Evolutionary conservation across 2,888 invertebrate species (phyloP).

Genomic region (Drosophila subsilvestris): DNA sequence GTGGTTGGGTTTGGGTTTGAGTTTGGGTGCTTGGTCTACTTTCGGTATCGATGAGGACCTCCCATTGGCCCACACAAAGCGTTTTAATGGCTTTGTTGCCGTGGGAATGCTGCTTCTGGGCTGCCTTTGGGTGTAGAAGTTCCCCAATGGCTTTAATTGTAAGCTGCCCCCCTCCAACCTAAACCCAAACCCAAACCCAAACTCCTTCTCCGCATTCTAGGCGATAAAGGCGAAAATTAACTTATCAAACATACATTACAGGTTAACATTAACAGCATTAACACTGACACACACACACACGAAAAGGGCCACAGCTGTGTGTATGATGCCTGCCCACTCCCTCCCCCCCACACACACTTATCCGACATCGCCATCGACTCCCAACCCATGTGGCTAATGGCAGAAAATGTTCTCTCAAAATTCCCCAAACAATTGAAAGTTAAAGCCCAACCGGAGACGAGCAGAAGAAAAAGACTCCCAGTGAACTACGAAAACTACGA

Average conservation of each 20-base stretch:
- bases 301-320: conserved; percentile 7
- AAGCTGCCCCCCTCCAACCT: conserved; percentile 6
- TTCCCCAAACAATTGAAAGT: conserved; percentile 74
- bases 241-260: conserved; percentile 78
- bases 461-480: not conserved
- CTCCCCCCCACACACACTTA: not conserved
- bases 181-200: not conserved
- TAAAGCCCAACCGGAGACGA: conserved; percentile 14
- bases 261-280: conserved; percentile 75
- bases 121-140: not conserved
- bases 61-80: conserved; percentile 29
- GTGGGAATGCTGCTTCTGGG: conserved; percentile 57
- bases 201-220: conserved; percentile 17
- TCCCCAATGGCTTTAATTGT: conserved; percentile 39
- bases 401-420: conserved; percentile 62
- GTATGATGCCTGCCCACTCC: not conserved
- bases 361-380: conserved; percentile 2
- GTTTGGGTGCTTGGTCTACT: conserved; percentile 7
- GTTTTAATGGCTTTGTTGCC: conserved; percentile 68
- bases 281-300: conserved; percentile 50
- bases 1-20: conserved; percentile 22
- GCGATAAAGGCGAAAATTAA: conserved; percentile 68
- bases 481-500: conserved; percentile 2
- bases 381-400: conserved; percentile 58
- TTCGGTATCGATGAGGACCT: not conserved